Base-by-base conservation (phyloP, 2,888 invertebrate genomes). In the Andrena hattorfiana region DNA sequence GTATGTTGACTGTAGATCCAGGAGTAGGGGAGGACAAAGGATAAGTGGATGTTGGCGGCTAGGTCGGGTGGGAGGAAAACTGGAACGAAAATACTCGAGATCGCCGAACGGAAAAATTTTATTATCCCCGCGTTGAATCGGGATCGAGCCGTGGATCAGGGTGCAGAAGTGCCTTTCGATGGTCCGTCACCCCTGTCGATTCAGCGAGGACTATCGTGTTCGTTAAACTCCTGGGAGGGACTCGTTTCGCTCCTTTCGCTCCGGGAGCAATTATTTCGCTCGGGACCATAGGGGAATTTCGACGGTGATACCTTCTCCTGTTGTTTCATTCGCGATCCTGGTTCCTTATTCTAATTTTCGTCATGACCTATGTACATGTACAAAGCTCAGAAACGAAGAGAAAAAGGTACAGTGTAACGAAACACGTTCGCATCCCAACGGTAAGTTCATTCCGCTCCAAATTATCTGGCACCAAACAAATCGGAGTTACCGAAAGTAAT, bases 401-500 rank as follows among this genome's bases (percentile, higher is more conserved):
- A 42, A 42, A 16, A 16, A 42, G 42, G 16, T 0, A 42, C 42
- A 16, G 42, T 42, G 42, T 42, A 42, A 42, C 42, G 5, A 42
- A 42, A 42, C 16, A 42, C 13, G 13, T 1, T 42, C 4, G 42
- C 3, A 42, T 42, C 42, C 42, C 13, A 16, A 42, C 42, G 42
- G 42, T 16, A 42, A 42, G 42, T 42, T 42, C 5, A 42, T 42
- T 16, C 16, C 16, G 42, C 42, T 42, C 42, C 1, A 16, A 42
- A 42, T 42, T 42, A 42, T 42, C 42, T 42, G 4, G 16, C 3
- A 42, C 42, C 16, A 42, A 42, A 42, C 84, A 88, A 88, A 89
- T 90, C 90, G 87, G 84, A 90, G 90, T 90, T 90, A 87, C 89
- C 86, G 78, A 81, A 89, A 92, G 90, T 92, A 92, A 92, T 92